Conservation (phyloP, 2,797 vertebrate genomes). For the Accipiter superciliosus region DNA sequence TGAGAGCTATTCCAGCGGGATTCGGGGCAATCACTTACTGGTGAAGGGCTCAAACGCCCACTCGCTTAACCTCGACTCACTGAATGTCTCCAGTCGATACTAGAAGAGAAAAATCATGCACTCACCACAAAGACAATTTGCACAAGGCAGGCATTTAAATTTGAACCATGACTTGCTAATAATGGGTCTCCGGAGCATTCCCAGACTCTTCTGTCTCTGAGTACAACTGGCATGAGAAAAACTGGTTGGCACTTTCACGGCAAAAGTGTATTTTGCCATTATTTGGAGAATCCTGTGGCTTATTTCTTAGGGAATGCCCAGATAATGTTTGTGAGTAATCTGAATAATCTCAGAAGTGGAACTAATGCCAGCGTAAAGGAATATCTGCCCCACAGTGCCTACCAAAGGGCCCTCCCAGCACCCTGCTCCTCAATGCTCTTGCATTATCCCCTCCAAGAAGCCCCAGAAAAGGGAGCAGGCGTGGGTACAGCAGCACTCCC, state of each 20-base stretch:
- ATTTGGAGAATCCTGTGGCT: background rate
- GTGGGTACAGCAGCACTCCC: background rate
- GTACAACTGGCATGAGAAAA: background rate
- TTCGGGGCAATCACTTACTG: conserved; percentile 63
- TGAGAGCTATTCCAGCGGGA: background rate
- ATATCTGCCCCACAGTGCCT: background rate
- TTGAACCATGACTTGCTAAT: too few species aligned
- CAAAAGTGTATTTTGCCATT: background rate
- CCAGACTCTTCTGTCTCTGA: background rate
- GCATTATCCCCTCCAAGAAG: background rate
- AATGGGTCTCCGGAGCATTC: background rate
- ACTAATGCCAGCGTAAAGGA: background rate
- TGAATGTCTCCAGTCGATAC: conserved; percentile 87
- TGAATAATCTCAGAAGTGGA: background rate
- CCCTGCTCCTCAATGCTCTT: background rate
- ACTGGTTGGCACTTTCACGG: background rate
- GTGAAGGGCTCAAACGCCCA: conserved; percentile 81
- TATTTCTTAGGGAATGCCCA: background rate
- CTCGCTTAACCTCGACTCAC: conserved; percentile 80
- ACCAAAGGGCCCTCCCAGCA: background rate
- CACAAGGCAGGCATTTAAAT: background rate
- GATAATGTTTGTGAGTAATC: background rate
- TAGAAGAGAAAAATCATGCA: conserved; percentile 12
- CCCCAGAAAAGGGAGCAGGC: background rate
- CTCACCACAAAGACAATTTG: too few species aligned